Conservation (phyloP, 1,140 invertebrate species). For the Hylaeus volcanicus region DNA sequence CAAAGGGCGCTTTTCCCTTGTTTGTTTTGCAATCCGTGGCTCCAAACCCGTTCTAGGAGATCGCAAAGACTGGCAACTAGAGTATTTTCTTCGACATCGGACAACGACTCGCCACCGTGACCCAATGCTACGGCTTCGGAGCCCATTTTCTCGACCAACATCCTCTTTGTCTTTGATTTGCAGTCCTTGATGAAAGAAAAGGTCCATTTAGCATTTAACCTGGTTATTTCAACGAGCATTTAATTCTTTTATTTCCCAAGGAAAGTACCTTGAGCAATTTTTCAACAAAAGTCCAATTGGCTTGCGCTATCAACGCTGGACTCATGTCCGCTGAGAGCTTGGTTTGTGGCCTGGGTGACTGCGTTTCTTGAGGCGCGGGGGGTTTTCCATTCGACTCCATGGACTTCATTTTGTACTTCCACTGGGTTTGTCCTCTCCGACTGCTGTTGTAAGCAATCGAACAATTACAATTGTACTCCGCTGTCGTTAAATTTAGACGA, state of each 20-base stretch:
- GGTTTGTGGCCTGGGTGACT: slow-evolving; percentile 78
- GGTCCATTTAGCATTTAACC: not conserved
- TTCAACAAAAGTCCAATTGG: slow-evolving; percentile 99
- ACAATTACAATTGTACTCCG: not conserved
- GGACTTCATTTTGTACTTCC: slow-evolving; percentile 80
- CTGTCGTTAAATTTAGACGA: not conserved
- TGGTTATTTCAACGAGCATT: not conserved
- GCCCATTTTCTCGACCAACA: slow-evolving; percentile 99
- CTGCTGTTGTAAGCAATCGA: slow-evolving; percentile 61
- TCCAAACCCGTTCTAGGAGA: slow-evolving; percentile 98
- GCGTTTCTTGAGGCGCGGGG: slow-evolving; percentile 74
- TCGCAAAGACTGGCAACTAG: slow-evolving; percentile 98
- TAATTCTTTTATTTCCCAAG: not conserved
- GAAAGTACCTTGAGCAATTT: slow-evolving; percentile 92
- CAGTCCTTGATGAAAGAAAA: slow-evolving; percentile 84
- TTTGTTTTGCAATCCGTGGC: slow-evolving; percentile 96
- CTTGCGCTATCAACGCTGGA: slow-evolving; percentile 95
- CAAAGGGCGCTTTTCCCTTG: slow-evolving; percentile 97
- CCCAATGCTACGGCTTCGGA: slow-evolving; percentile 94
- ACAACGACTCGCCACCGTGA: slow-evolving; percentile 84
- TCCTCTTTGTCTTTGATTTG: slow-evolving; percentile 96
- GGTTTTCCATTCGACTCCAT: slow-evolving; percentile 76
- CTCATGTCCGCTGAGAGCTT: slow-evolving; percentile 84
- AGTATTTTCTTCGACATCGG: slow-evolving; percentile 95
- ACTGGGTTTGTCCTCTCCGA: slow-evolving; percentile 77